Evolutionary conservation across 2,888 invertebrate species (phyloP).

Genomic region (Eupsilia transversa): DNA sequence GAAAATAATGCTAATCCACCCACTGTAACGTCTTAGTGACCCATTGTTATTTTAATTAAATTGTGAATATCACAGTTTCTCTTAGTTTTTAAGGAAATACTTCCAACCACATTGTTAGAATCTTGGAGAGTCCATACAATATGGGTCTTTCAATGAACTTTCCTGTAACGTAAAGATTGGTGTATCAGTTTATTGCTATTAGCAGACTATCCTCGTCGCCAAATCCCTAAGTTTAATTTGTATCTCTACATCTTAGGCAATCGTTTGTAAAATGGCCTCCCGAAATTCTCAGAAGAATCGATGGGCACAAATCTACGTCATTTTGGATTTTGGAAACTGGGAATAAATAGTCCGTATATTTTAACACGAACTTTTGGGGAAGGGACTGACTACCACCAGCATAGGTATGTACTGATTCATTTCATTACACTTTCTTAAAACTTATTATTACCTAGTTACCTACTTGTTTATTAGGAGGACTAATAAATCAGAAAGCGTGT

Average conservation of each 20-base stretch:
- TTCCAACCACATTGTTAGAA: neutral
- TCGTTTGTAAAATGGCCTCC: neutral
- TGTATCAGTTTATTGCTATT: neutral
- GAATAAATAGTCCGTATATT: neutral
- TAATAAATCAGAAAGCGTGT: constrained; percentile 59
- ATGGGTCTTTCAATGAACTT: neutral
- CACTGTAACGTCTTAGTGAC: constrained; percentile 26
- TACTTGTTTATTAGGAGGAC: constrained; percentile 31
- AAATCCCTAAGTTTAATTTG: too few relatives aligned
- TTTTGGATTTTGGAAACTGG: neutral
- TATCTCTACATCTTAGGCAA: neutral
- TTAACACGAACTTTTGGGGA: neutral
- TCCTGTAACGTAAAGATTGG: neutral
- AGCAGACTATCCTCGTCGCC: neutral
- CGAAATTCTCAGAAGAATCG: neutral
- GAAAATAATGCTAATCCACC: constrained; percentile 45
- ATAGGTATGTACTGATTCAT: neutral
- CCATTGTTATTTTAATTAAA: constrained; percentile 40
- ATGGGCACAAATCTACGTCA: neutral
- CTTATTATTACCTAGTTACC: constrained; percentile 9
- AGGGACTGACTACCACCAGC: neutral
- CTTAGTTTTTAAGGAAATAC: constrained; percentile 14
- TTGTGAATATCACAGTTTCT: constrained; percentile 8
- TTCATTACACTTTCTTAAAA: neutral
- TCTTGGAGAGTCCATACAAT: neutral